phyloP scores from a whole-genome alignment of 2,113 vertebrate genomes.

The Phaethon lepturus region DNA sequence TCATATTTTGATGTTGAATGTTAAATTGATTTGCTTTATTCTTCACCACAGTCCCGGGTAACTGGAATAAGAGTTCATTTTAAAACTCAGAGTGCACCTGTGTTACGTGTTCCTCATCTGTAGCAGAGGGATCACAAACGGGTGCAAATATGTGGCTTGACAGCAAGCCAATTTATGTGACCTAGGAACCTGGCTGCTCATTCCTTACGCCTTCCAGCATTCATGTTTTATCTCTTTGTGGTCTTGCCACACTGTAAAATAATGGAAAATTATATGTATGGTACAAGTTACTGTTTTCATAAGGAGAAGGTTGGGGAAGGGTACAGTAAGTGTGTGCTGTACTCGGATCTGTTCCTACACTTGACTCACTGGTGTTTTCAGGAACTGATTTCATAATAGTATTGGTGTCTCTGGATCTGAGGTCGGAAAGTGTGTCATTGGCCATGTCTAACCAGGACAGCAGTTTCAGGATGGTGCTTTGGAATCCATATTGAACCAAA shows the following conservation, averaged over 20 bases:
- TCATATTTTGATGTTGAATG: background rate
- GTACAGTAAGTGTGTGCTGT: background rate
- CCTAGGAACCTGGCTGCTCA: background rate
- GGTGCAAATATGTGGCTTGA: background rate
- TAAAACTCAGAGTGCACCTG: background rate
- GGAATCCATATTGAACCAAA: background rate
- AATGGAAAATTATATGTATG: background rate
- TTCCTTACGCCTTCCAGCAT: background rate
- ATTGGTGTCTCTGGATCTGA: background rate
- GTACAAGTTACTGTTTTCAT: accelerated
- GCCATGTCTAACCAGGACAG: background rate
- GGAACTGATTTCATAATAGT: background rate
- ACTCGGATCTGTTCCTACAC: background rate
- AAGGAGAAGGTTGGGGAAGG: background rate
- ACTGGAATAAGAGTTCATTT: background rate
- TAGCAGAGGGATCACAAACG: background rate
- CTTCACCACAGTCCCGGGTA: background rate
- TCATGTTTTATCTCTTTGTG: background rate
- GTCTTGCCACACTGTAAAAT: background rate
- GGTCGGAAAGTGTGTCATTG: background rate
- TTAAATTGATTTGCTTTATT: background rate
- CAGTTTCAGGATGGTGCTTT: background rate
- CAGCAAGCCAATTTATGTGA: background rate
- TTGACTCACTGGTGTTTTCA: background rate
- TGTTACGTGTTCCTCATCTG: background rate